phyloP scores from a whole-genome alignment of 2,113 vertebrate genomes.

The Actenoides lindsayi region DNA sequence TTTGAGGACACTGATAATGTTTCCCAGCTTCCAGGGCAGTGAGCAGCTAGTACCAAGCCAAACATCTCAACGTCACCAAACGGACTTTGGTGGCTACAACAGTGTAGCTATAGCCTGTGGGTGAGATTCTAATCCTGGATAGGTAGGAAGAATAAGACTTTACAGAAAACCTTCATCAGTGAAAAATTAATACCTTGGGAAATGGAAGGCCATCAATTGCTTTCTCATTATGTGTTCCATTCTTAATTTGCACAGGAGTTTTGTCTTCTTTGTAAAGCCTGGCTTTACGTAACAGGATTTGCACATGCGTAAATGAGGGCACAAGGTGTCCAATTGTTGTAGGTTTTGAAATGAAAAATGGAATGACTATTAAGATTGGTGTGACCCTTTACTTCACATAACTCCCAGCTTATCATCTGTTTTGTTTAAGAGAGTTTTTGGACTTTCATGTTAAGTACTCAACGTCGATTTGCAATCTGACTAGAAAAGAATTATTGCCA shows the following conservation, averaged over 20 bases:
- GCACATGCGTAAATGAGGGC: not conserved
- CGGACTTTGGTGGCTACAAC: not conserved
- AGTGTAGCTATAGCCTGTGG: not conserved
- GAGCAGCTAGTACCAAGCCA: not conserved
- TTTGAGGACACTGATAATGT: not conserved
- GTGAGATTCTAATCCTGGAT: not conserved
- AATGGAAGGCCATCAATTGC: not conserved
- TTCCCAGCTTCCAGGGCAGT: not conserved
- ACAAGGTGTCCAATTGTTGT: not conserved
- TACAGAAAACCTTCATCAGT: not conserved
- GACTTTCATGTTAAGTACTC: not conserved
- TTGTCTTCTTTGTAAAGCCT: not conserved
- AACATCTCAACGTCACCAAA: not conserved
- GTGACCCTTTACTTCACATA: not conserved
- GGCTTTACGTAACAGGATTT: conserved; percentile 1
- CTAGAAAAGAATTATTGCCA: not conserved
- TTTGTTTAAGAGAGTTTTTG: not conserved
- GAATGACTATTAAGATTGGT: not conserved
- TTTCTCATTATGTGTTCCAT: not conserved
- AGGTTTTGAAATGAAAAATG: conserved; percentile 2
- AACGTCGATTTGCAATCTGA: not conserved
- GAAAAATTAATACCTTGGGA: not conserved
- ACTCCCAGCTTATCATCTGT: not conserved
- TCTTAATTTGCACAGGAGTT: conserved; percentile 24
- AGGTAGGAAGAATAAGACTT: not conserved